Base-by-base conservation (phyloP, 2,113 vertebrate species). In the Xyliphius kryptos region DNA sequence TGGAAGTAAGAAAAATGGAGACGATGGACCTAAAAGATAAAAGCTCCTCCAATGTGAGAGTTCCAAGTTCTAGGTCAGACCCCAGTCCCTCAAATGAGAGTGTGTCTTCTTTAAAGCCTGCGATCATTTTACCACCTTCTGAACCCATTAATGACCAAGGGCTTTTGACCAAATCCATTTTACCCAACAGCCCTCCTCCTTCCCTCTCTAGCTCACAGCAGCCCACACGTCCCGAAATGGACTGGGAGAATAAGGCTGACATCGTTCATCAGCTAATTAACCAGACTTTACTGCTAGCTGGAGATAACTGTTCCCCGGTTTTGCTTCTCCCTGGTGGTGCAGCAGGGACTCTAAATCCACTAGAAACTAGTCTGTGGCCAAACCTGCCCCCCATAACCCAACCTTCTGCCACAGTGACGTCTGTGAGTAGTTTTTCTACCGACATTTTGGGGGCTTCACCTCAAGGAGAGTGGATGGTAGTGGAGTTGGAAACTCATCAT, bases 401-500 rank as follows among this genome's bases (percentile, higher is more conserved):
- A n/a, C 89, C 90, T 21, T 88, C 91, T 1, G 92, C 92, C 67
- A 94, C 91, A 0, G 89, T 94, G 79, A 94, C 92, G 3, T 92
- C 92, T 0, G 91, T 92, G 22, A 93, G 91, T 47, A 94, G 92
- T 70, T 94, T 90, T 81, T 93, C 92, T 57, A 90, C 91, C 0
- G 92, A 94, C 66, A 82, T 90, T 5, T 80, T 86, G 1, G 88
- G 89, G 19, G 88, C 82, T 53, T 87, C 91, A 14, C 81, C 90
- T 0, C 90, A 93, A 74, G 92, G 92, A 1, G 92, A 95, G 73
- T 95, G 92, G 92, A 95, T 90, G 0, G 92, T 94, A 37, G 92
- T 95, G 44, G 92, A 95, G 76, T 83, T 95, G 76, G 92, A 95
- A 74, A 93, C 92, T 0, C 91, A 94, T 67, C 92, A 95, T 76